Base-by-base conservation (phyloP, 23 tunicate species). In the Phallusia fumigata region DNA sequence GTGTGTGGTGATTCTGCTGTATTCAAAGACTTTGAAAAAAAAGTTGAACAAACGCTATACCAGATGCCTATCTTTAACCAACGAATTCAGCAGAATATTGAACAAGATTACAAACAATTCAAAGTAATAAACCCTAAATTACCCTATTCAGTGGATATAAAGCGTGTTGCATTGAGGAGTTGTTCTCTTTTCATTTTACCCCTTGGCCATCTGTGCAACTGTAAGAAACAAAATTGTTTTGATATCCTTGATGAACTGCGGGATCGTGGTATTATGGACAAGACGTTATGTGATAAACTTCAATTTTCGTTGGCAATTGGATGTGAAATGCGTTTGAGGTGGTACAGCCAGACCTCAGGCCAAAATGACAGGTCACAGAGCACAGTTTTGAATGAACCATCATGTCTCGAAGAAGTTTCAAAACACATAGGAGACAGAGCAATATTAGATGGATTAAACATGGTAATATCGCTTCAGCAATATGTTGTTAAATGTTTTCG, bases 1-100 rank as follows among this genome's bases (percentile, higher is more conserved):
- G 87, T 84, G 13, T 75, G 47, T 24, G 87, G 87, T 30, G 65
- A 84, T n/a, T n/a, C 16, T 22, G n/a, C 15, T 22, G 72, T 84
- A 6, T 76, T 49, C 73, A 15, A 75, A 30, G 33, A 31, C 16
- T 84, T 76, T 35, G 15, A 26, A 24, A 6, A 6, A n/a, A 40
- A 32, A 53, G 47, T 40, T 10, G 47, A 40, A 40, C 47, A 40
- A 40, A 40, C 5, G 10, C 47, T 40, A 40, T 3, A 40, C 47
- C 47, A 40, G 47, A 40, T 40, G 47, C 47, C 47, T 40, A 40
- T 40, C 47, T 40, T 40, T 40, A 5, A 40, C 47, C 47, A 40
- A 40, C 47, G 47, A 40, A 10, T 10, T 3, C 47, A 40, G 10
- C 47, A 40, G 10, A 40, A 40, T 40, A 40, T 40, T 40, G 47